Evolutionary conservation across 64 coral and sea anemone species (phyloP), one percentile per base, ranked within the genome.

Genomic region (Porites australiensis): DNA sequence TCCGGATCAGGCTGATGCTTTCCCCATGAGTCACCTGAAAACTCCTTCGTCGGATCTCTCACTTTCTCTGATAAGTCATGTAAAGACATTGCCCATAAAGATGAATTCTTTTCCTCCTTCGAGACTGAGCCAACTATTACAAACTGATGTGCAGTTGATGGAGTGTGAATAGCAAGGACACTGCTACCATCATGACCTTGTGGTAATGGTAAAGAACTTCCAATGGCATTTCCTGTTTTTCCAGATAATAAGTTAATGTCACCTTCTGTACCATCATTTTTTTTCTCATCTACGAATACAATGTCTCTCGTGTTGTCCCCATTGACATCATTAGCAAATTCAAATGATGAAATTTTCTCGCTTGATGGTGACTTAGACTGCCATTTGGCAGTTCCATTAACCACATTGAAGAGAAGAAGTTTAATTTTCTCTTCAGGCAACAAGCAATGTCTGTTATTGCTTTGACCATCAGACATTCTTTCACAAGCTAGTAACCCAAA

Each of bases 321-420:
- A 63, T 74, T 27, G 49, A 92, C 19, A 44, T 91, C 94, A 54
- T 46, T 70, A n/a, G 94, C 69, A 12, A 77, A 83, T 22, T 88
- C 72, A 54, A 97, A 94, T 72, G 82, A 68, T 16, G 47, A 58
- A n/a, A 97, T 75, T 48, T 73, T 64, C 48, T 46, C 18, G 18
- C n/a, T 22, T 6, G 68, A 45, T 13, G 71, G 43, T 44, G 79
- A 58, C 19, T 83, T 50, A 2, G 57, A 86, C 46, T 80, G 22
- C 95, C 92, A 97, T 49, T 94, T 79, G 57, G 75, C 68, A 12
- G 78, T 94, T 43, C 92, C 95, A 88, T 75, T 81, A 19, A 27
- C 21, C 15, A 65, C 11, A 87, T 75, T 72, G 10, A 97, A 51
- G 45, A 64, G 77, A 72, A 88, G 52, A 12, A 97, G 63, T 65